These are phyloP conservation scores for Suillia variegata DNA, from an alignment of 2,888 invertebrate species.

Conservation along the genomic window DNA sequence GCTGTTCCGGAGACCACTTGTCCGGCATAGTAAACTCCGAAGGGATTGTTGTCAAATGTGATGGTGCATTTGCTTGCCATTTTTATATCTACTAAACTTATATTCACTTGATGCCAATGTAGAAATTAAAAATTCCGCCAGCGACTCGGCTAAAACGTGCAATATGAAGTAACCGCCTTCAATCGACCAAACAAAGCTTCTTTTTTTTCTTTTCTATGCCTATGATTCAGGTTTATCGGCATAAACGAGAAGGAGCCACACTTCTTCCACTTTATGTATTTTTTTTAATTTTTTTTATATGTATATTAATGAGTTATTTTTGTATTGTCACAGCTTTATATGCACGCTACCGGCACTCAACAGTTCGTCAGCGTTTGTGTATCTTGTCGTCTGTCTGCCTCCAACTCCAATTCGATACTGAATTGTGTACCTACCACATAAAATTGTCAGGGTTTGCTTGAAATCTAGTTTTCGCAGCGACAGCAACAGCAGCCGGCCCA, in stretches of 20 bases:
- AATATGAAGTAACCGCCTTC: too few species aligned
- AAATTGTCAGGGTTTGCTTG: too few species aligned
- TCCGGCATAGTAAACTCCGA: conserved; percentile 58
- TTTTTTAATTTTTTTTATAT: not conserved
- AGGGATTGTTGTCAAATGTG: conserved; percentile 51
- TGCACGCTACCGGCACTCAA: not conserved
- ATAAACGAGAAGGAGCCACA: not conserved
- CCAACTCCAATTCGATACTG: conserved; percentile 21
- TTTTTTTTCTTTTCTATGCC: too few species aligned
- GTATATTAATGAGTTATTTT: not conserved
- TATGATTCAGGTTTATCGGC: too few species aligned
- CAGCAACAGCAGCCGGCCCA: too few species aligned
- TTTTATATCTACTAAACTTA: not conserved
- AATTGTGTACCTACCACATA: not conserved
- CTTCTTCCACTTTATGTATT: not conserved
- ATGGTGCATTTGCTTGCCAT: conserved; percentile 59
- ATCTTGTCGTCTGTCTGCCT: conserved; percentile 7
- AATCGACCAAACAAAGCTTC: not conserved
- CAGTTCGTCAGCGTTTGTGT: not conserved
- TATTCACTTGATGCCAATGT: too few species aligned
- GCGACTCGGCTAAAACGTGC: too few species aligned
- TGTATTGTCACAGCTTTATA: not conserved
- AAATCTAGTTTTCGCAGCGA: too few species aligned
- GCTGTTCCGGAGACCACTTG: conserved; percentile 56
- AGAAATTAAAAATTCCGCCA: too few species aligned